These are phyloP conservation scores for Natator depressus DNA, from an alignment of 2,113 vertebrate genomes.

Conservation along the genomic window DNA sequence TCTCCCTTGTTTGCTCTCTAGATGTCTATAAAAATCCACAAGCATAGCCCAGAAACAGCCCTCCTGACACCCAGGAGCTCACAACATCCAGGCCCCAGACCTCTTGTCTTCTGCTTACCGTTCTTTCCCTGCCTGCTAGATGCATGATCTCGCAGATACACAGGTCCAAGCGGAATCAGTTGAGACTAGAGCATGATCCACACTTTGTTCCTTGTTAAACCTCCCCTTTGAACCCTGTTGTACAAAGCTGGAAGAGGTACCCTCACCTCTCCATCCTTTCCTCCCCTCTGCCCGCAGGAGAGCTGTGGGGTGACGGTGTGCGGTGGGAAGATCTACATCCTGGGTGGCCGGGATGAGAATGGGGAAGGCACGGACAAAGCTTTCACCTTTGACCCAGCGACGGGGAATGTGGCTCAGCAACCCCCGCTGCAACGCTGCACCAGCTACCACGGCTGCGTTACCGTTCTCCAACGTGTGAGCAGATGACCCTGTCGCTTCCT, in stretches of 20 bases:
- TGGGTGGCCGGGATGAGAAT: slow-evolving; percentile 77
- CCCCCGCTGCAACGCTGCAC: slow-evolving; percentile 73
- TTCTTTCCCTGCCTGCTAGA: not conserved
- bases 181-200: not conserved
- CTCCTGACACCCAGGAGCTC: not conserved
- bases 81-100: not conserved
- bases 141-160: not conserved
- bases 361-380: slow-evolving; percentile 75
- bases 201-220: not conserved
- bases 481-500: slow-evolving; percentile 13
- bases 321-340: slow-evolving; percentile 79
- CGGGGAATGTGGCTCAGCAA: slow-evolving; percentile 65
- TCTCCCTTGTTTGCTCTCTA: not conserved
- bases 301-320: slow-evolving; percentile 82
- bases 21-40: not conserved
- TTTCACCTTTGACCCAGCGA: slow-evolving; percentile 73
- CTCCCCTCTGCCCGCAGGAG: slow-evolving; percentile 75
- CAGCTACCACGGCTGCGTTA: slow-evolving; percentile 84
- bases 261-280: not conserved
- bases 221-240: not conserved
- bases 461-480: slow-evolving; percentile 74
- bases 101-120: not conserved
- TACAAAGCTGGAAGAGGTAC: not conserved
- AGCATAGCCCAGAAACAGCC: not conserved
- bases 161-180: not conserved